Conservation (phyloP, 2,797 vertebrate genomes). For the Benthosema pterotum region DNA sequence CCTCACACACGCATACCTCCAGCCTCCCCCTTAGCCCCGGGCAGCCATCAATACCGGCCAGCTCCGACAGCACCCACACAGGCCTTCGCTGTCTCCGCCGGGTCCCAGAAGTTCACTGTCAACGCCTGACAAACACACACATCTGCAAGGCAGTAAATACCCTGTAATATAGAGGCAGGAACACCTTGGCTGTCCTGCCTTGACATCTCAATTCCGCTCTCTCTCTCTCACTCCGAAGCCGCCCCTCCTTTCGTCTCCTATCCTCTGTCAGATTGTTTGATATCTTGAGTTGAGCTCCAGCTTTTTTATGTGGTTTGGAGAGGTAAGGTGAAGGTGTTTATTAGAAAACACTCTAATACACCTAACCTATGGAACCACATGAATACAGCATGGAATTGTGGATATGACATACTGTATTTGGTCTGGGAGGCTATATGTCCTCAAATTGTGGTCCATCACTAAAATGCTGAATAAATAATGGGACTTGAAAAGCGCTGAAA, state of each 20-base stretch:
- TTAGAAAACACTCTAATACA: slow-evolving; percentile 27
- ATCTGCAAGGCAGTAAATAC: slow-evolving; percentile 79
- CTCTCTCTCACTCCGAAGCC: not conserved
- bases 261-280: slow-evolving; percentile 56
- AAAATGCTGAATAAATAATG: too few species aligned
- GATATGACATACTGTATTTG: too few species aligned
- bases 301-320: slow-evolving; percentile 12
- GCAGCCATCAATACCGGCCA: slow-evolving; percentile 69
- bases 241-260: slow-evolving; percentile 5
- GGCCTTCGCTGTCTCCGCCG: slow-evolving; percentile 34
- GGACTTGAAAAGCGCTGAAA: too few species aligned
- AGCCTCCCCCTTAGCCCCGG: slow-evolving; percentile 54
- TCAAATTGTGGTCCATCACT: too few species aligned
- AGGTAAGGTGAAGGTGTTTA: slow-evolving; percentile 24
- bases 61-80: slow-evolving; percentile 41
- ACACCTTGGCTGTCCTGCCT: slow-evolving; percentile 52
- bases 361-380: slow-evolving; percentile 7
- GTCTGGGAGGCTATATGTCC: too few species aligned
- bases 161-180: slow-evolving; percentile 71
- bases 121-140: slow-evolving; percentile 76
- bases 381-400: too few species aligned
- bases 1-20: slow-evolving; percentile 69
- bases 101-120: slow-evolving; percentile 61
- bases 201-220: slow-evolving; percentile 72
- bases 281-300: slow-evolving; percentile 30